These are phyloP conservation scores for Sander vitreus DNA, from an alignment of 2,113 vertebrate species.

Conservation along the genomic window DNA sequence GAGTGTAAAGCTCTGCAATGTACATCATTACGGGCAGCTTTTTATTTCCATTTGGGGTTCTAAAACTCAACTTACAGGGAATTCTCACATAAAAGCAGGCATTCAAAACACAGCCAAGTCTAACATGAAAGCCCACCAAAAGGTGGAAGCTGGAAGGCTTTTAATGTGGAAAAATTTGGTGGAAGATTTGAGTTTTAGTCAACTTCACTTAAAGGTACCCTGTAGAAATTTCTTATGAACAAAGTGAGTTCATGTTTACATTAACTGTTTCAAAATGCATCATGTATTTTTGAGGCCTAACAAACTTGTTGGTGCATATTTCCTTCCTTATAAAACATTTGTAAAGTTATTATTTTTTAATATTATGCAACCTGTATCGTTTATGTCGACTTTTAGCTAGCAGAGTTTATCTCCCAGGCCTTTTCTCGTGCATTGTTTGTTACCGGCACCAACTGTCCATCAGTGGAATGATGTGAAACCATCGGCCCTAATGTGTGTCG, in stretches of 20 bases:
- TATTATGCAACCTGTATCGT: not conserved
- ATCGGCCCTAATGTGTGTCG: not conserved
- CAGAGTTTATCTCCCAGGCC: not conserved
- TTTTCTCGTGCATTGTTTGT: not conserved
- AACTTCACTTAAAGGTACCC: not conserved
- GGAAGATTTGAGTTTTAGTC: not conserved
- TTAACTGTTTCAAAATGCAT: too few relatives aligned
- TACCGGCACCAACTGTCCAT: not conserved
- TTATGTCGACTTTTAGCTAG: not conserved
- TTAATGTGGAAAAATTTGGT: not conserved
- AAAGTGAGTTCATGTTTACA: not conserved
- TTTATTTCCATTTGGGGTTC: not conserved
- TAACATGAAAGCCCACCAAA: not conserved
- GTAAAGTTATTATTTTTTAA: not conserved
- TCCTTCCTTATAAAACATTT: not conserved
- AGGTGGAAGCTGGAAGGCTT: not conserved
- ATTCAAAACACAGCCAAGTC: slow-evolving; percentile 1
- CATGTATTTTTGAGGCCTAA: not conserved
- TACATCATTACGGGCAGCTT: not conserved
- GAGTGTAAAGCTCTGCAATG: not conserved
- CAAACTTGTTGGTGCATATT: not conserved
- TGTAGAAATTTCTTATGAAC: not conserved
- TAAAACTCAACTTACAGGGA: not conserved
- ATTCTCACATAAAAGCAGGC: not conserved
- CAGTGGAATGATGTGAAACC: not conserved